phyloP scores from a whole-genome alignment of 2,888 invertebrate species.

The Nomada ferruginata region DNA sequence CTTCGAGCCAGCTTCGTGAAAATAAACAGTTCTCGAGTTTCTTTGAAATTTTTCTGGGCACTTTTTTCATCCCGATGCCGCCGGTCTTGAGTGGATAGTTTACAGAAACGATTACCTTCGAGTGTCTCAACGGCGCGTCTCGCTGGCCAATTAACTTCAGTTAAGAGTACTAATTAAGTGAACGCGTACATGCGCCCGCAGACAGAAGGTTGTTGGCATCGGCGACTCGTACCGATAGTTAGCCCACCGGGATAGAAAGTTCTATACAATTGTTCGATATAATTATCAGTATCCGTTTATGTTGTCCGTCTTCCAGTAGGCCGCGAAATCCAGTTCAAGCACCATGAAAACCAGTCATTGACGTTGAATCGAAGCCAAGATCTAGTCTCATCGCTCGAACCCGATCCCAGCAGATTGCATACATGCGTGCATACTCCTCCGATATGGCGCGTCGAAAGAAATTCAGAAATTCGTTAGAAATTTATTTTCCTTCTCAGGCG shows the following conservation, averaged over 20 bases:
- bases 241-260: neutral
- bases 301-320: slow-evolving; percentile 20
- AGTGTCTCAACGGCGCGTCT: neutral
- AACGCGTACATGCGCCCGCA: neutral
- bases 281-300: slow-evolving; percentile 23
- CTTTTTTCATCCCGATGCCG: neutral
- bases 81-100: neutral
- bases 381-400: slow-evolving; percentile 73
- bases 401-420: slow-evolving; percentile 54
- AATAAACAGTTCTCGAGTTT: neutral
- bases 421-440: slow-evolving; percentile 15
- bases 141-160: slow-evolving; percentile 40
- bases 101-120: neutral
- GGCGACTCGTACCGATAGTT: slow-evolving; percentile 24
- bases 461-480: slow-evolving; percentile 28
- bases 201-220: slow-evolving; percentile 26
- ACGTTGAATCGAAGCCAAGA: slow-evolving; percentile 71
- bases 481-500: no score
- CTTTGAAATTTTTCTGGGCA: neutral
- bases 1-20: neutral
- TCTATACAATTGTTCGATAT: slow-evolving; percentile 22
- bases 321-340: slow-evolving; percentile 69
- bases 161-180: slow-evolving; percentile 45
- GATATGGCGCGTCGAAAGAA: slow-evolving; percentile 27
- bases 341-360: slow-evolving; percentile 73